Evolutionary conservation across 2,113 vertebrate genomes (phyloP), one percentile per base, ranked within the genome.

Genomic region (Sphaerodactylus townsendi): DNA sequence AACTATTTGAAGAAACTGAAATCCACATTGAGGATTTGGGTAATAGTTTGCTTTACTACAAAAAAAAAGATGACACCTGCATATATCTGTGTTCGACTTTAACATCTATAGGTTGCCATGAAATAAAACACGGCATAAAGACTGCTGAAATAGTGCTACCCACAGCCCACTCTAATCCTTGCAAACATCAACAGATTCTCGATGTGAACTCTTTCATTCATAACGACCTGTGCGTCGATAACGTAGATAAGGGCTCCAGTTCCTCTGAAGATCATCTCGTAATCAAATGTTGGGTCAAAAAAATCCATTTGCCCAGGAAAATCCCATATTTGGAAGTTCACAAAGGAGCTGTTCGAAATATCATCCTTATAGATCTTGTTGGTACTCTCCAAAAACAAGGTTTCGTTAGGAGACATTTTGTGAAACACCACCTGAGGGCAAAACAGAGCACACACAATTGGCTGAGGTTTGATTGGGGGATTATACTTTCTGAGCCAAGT

Each of bases 281-380:
- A 99, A 95, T 99, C 98, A 91, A 99, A 99, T 1, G 98, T 99
- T 44, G 98, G 98, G 87, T 99, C 98, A 90, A 99, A 98, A 96
- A 99, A 99, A 95, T 99, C 99, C 88, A 99, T 98, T 93, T 99
- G 99, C 59, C 98, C 98, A 30, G 98, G 99, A 90, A 99, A 99
- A 92, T 99, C 98, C 99, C 99, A 99, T 82, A 99, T 99, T 93
- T 99, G 99, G 94, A 99, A 99, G 95, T 99, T 99, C 92, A 99
- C 98, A 87, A 99, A 99, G 37, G 99, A 99, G 88, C 98, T 99
- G 96, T 98, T 99, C 91, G 98, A 99, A 95, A 99, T 98, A 94
- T 99, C 98, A 23, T 99, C 99, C 93, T 99, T 99, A 95, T 99
- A 99, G 96, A 99, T 99, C 95, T 99, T 99, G 96, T 99, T 99